Evolutionary conservation across 1,140 invertebrate genomes (phyloP).

Genomic region (Batillaria attramentaria): DNA sequence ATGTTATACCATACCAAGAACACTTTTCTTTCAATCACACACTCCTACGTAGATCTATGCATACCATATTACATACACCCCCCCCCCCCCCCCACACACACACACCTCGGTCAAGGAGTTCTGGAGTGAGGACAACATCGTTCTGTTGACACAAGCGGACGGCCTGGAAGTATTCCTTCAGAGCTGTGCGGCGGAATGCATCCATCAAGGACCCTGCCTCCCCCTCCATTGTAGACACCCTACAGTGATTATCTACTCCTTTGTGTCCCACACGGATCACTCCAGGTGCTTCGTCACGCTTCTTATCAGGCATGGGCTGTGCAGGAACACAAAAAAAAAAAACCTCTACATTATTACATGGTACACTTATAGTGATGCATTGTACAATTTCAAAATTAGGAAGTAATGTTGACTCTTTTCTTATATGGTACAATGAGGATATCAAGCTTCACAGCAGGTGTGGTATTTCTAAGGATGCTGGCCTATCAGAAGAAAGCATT

Average conservation of each 20-base stretch:
- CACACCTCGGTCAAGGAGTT: constrained; percentile 63
- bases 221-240: constrained; percentile 60
- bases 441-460: too few relatives aligned
- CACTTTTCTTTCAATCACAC: too few relatives aligned
- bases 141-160: constrained; percentile 57
- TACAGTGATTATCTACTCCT: constrained; percentile 66
- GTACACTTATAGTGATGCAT: too few relatives aligned
- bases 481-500: too few relatives aligned
- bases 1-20: too few relatives aligned
- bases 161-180: constrained; percentile 64
- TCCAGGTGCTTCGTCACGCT: constrained; percentile 40
- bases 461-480: too few relatives aligned
- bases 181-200: constrained; percentile 60
- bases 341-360: background rate
- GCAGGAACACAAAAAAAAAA: background rate
- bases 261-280: constrained; percentile 65
- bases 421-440: too few relatives aligned
- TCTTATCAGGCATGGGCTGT: constrained; percentile 30
- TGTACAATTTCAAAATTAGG: too few relatives aligned
- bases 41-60: too few relatives aligned
- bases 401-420: too few relatives aligned
- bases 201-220: constrained; percentile 58
- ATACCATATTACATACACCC: background rate
- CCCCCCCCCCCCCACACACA: background rate
- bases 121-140: constrained; percentile 52